Evolutionary conservation across 1,140 invertebrate genomes (phyloP).

Genomic region (Drosophila hydei): DNA sequence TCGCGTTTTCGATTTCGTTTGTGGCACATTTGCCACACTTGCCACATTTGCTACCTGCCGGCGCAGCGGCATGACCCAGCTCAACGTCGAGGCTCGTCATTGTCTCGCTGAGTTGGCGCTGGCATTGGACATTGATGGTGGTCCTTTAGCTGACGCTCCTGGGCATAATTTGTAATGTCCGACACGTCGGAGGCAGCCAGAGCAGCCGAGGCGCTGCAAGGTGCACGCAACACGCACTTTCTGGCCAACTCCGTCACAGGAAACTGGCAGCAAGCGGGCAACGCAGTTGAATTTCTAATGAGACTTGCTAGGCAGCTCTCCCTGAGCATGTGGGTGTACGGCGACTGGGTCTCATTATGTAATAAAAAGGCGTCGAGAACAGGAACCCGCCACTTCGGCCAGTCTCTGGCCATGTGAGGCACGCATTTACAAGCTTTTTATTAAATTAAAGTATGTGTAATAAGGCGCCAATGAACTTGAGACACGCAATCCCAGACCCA

Average conservation of each 20-base stretch:
- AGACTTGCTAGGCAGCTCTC: conserved; percentile 40
- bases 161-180: conserved; percentile 81
- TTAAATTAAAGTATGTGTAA: conserved; percentile 79
- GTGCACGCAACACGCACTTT: conserved; percentile 66
- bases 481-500: conserved; percentile 50
- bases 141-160: conserved; percentile 59
- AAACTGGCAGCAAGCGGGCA: conserved; percentile 45
- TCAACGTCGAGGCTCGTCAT: conserved; percentile 76
- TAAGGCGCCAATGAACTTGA: conserved; percentile 72
- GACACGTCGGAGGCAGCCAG: conserved; percentile 58
- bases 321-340: conserved; percentile 38
- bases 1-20: conserved; percentile 70
- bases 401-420: conserved; percentile 45
- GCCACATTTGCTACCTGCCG: conserved; percentile 55
- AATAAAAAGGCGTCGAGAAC: conserved; percentile 72
- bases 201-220: background rate
- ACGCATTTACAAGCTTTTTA: conserved; percentile 80
- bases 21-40: conserved; percentile 44
- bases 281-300: conserved; percentile 72
- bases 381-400: conserved; percentile 14
- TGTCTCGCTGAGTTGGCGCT: conserved; percentile 40
- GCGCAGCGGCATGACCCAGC: conserved; percentile 59
- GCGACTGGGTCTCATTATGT: conserved; percentile 64
- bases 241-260: conserved; percentile 60
- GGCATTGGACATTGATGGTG: conserved; percentile 72